These are phyloP conservation scores for Lacanobia oleracea DNA, from an alignment of 2,888 invertebrate genomes.

Conservation along the genomic window DNA sequence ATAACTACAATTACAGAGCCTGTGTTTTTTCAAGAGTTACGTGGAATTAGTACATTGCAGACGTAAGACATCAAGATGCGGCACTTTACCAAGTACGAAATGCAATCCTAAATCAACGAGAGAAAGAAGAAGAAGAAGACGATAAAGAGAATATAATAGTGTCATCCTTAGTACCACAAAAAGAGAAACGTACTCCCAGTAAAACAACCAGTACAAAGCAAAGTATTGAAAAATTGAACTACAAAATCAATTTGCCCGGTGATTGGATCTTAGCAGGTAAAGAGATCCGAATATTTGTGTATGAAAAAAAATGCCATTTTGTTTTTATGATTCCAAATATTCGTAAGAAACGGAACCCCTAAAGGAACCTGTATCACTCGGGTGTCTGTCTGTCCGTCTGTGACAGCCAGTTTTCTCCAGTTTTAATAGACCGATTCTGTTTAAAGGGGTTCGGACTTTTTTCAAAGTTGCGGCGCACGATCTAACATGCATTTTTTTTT, in stretches of 20 bases:
- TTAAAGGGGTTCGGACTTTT: no score
- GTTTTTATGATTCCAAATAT: no score
- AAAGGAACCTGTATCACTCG: no score
- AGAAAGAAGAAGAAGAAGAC: slow-evolving; percentile 9
- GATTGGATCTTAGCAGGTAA: slow-evolving; percentile 80
- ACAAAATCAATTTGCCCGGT: slow-evolving; percentile 77
- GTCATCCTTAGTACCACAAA: slow-evolving; percentile 17
- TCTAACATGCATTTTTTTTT: no score
- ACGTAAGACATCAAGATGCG: slow-evolving; percentile 83
- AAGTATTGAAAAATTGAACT: slow-evolving; percentile 69
- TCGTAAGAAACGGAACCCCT: no score
- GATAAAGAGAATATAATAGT: slow-evolving; percentile 10
- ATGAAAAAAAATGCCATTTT: no score
- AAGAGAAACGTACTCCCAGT: slow-evolving; percentile 46
- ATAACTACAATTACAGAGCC: no score
- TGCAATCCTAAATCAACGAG: slow-evolving; percentile 65
- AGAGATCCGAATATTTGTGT: not conserved
- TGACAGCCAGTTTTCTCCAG: no score
- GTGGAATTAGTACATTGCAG: slow-evolving; percentile 64
- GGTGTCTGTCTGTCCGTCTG: no score
- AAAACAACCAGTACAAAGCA: slow-evolving; percentile 70
- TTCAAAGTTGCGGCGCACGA: no score
- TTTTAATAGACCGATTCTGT: no score
- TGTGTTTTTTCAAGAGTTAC: not conserved
- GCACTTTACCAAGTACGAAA: slow-evolving; percentile 76